Conservation (phyloP, 2,888 invertebrate species). For the Sinhomidia bicolor region DNA sequence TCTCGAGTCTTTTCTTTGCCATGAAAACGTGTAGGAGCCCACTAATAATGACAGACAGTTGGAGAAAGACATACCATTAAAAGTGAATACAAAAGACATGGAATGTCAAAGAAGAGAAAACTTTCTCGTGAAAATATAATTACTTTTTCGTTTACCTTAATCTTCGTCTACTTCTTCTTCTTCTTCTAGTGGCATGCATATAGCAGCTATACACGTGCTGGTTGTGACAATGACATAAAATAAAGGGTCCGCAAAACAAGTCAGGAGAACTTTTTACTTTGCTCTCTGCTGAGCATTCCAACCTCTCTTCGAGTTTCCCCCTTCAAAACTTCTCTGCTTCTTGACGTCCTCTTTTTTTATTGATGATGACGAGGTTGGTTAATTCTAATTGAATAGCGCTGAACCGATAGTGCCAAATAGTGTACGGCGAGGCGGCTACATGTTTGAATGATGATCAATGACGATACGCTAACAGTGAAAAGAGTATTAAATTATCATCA, state of each 20-base stretch:
- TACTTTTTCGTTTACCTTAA: slow-evolving; percentile 59
- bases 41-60: slow-evolving; percentile 64
- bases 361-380: not conserved
- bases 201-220: too few relatives aligned
- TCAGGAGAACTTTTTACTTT: not conserved
- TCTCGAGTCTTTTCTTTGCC: slow-evolving; percentile 8
- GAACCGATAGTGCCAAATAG: slow-evolving; percentile 22
- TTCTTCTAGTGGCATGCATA: not conserved
- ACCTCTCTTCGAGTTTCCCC: too few relatives aligned
- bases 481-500: not conserved
- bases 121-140: slow-evolving; percentile 68
- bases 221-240: too few relatives aligned
- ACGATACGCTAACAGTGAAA: not conserved
- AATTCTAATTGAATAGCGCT: not conserved
- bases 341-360: not conserved
- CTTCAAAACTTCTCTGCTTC: not conserved
- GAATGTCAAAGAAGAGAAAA: slow-evolving; percentile 65
- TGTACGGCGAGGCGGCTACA: not conserved
- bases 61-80: slow-evolving; percentile 62
- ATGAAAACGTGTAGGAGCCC: not conserved
- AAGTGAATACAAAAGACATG: slow-evolving; percentile 69
- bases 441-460: not conserved
- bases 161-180: too few relatives aligned
- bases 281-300: not conserved
- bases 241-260: too few relatives aligned